Conservation (phyloP, 2,888 invertebrate genomes). For the Julus scandinavius region DNA sequence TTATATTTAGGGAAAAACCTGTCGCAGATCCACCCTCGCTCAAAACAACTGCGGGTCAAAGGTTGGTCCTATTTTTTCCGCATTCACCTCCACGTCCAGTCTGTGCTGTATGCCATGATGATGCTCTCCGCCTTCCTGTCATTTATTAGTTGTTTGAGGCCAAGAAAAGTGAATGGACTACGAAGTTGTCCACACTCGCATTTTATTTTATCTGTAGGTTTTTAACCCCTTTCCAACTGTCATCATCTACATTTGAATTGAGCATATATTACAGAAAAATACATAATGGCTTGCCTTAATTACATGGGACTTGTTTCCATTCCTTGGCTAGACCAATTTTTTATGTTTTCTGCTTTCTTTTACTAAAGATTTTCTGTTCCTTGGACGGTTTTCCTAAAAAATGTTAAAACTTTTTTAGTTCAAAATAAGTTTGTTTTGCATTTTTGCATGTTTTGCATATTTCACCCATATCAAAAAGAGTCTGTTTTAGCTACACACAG, state of each 20-base stretch:
- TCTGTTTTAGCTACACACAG: too few species aligned
- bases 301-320: neutral
- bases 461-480: too few species aligned
- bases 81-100: neutral
- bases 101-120: neutral
- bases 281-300: neutral
- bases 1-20: neutral
- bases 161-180: neutral
- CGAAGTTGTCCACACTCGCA: neutral
- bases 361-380: neutral
- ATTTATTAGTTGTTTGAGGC: neutral
- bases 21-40: neutral
- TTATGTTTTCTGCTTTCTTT: too few species aligned
- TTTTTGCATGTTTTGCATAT: too few species aligned
- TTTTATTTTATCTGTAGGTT: neutral
- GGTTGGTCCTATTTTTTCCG: neutral
- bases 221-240: constrained; percentile 8
- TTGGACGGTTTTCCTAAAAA: neutral
- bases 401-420: too few species aligned
- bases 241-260: neutral
- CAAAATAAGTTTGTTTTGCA: too few species aligned
- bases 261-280: neutral
- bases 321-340: neutral
- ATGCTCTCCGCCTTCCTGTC: neutral
- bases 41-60: neutral